phyloP scores from a whole-genome alignment of 2,888 invertebrate genomes.

The Kuschelorhynchus macadamiae region DNA sequence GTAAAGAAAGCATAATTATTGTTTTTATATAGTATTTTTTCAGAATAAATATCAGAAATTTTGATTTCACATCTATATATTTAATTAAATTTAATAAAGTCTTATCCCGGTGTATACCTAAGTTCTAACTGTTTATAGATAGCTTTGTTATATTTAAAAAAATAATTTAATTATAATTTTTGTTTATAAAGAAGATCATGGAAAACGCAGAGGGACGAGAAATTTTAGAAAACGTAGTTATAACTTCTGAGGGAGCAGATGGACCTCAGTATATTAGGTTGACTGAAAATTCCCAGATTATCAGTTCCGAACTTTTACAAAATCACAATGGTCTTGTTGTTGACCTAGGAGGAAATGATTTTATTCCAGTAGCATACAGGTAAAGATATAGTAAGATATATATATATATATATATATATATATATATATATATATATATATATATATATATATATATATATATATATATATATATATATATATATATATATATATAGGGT shows the following conservation, averaged over 20 bases:
- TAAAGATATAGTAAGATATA: constrained; percentile 3
- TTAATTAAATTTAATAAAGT: too few species aligned
- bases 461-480: too few species aligned
- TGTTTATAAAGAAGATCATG: constrained; percentile 51
- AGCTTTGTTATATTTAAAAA: too few species aligned
- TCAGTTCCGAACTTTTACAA: constrained; percentile 65
- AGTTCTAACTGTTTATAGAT: too few species aligned
- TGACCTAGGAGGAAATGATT: constrained; percentile 66
- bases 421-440: too few species aligned
- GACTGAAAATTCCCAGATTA: constrained; percentile 65
- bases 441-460: too few species aligned
- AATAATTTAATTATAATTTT: too few species aligned
- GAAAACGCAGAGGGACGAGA: constrained; percentile 59
- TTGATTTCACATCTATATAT: too few species aligned
- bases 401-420: too few species aligned
- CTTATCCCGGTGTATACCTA: too few species aligned
- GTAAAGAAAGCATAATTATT: constrained; percentile 25
- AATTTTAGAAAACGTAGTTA: constrained; percentile 66
- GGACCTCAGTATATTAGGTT: constrained; percentile 66
- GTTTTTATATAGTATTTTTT: constrained; percentile 1
- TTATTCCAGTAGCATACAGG: constrained; percentile 66
- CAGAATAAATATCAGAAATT: too few species aligned
- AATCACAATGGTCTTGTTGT: constrained; percentile 67
- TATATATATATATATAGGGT: too few species aligned
- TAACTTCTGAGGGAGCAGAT: constrained; percentile 59